Percentiles rank a stretch among this genome's conserved stretches.
Evolutionary conservation across 2,888 invertebrate genomes (phyloP).

Genomic region (Scaptomyza polygonia): DNA sequence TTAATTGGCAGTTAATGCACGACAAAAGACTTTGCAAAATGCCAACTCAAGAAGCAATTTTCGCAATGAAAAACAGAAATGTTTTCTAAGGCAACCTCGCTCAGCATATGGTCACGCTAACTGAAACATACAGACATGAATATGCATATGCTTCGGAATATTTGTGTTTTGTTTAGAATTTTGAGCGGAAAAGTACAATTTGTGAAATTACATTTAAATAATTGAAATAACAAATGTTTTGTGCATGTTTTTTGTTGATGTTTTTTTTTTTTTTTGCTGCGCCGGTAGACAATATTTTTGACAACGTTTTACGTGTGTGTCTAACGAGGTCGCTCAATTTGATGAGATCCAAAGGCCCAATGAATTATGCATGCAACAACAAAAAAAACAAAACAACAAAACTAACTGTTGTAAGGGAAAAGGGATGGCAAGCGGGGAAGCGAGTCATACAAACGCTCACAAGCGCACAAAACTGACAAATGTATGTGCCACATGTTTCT

Average conservation of each 20-base stretch:
- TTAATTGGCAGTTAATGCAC: constrained; percentile 33
- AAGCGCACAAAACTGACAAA: constrained; percentile 49
- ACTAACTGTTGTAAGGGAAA: constrained; percentile 27
- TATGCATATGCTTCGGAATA: not conserved
- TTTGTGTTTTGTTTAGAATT: constrained; percentile 30
- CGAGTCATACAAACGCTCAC: constrained; percentile 19
- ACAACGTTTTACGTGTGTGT: constrained; percentile 50
- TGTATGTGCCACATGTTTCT: constrained; percentile 69
- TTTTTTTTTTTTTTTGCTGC: constrained; percentile 14
- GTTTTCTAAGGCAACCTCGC: not conserved
- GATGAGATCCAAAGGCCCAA: constrained; percentile 65
- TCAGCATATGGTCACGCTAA: not conserved
- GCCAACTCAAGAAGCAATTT: constrained; percentile 6
- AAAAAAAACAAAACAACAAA: constrained; percentile 14
- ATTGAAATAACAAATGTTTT: constrained; percentile 72
- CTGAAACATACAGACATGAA: not conserved
- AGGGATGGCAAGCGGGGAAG: not conserved
- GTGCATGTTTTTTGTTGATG: no score
- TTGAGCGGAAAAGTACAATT: constrained; percentile 57
- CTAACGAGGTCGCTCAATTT: constrained; percentile 72
- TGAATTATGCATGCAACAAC: constrained; percentile 66
- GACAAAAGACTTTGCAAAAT: not conserved
- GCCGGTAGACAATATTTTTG: constrained; percentile 62
- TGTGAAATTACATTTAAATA: constrained; percentile 75
- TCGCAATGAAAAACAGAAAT: not conserved